Evolutionary conservation across 2,888 invertebrate genomes (phyloP).

Genomic region (Calliscelio sp.): DNA sequence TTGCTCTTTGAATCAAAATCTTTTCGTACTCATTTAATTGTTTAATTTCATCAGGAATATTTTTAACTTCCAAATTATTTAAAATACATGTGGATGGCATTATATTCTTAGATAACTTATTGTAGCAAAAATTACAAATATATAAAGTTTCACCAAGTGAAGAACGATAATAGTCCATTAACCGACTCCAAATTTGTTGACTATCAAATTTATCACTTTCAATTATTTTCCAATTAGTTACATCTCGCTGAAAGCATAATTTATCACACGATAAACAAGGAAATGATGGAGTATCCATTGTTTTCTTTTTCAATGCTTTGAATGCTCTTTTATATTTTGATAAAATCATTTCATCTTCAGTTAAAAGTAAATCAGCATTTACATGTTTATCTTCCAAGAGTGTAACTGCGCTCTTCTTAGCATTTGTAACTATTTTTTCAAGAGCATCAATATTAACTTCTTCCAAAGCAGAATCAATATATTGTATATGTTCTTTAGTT

Average conservation of each 20-base stretch:
- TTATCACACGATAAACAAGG: conserved; percentile 11
- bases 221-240: neutral
- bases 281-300: conserved; percentile 15
- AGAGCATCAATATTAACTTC: neutral
- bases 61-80: conserved; percentile 74
- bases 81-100: conserved; percentile 77
- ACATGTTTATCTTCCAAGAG: neutral
- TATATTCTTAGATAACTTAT: conserved; percentile 68
- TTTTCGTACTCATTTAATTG: conserved; percentile 77
- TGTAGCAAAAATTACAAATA: conserved; percentile 26
- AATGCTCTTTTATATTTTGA: conserved; percentile 5
- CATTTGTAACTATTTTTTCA: neutral
- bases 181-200: conserved; percentile 22
- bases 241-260: conserved; percentile 30
- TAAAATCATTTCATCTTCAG: conserved; percentile 24
- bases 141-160: neutral
- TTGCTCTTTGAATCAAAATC: conserved; percentile 79
- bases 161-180: conserved; percentile 15
- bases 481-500: neutral
- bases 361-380: neutral
- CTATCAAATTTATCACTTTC: conserved; percentile 3
- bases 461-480: neutral
- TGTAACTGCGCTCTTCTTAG: neutral
- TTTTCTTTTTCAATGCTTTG: conserved; percentile 27
- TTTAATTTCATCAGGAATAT: conserved; percentile 71